Evolutionary conservation across 1,140 invertebrate species (phyloP), one percentile per base, ranked within the genome.

Genomic region (Akabosia matsudoensis): DNA sequence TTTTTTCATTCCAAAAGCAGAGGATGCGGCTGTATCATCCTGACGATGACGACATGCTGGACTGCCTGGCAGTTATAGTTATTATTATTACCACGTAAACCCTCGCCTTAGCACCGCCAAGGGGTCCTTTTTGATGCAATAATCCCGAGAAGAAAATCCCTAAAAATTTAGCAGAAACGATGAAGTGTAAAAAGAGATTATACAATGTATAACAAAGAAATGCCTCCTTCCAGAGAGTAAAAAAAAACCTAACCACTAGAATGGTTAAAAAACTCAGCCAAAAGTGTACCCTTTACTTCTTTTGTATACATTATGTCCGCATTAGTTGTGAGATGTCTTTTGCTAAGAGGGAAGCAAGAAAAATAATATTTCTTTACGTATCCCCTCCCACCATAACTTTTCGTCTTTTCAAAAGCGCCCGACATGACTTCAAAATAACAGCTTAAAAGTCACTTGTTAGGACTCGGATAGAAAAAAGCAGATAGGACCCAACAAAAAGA

Each of bases 101-200:
- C n/a, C 54, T 56, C n/a, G 7, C 18, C 18, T 45, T 45, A 7
- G 7, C 54, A 16, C 54, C 54, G 54, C 54, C 54, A 31, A 67
- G 61, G 61, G 61, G 7, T 31, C 3, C 2, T 4, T 67, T 67
- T 67, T 67, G 31, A 67, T 67, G 61, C 28, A 30, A 31, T 67
- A 67, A 67, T 67, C 61, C n/a, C 61, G 31, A 30, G 61, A 67
- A 67, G 61, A 7, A 31, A 67, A 30, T 24, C 54, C 54, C 24
- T 56, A 22, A n/a, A 56, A 56, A 56, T 56, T 67, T 67, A 67
- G 61, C 26, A 67, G 61, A 67, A 31, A 67, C 61, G 61, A 67
- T 67, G 61, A 67, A 67, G 61, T 67, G 61, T 67, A 67, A 67
- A 67, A 67, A 67, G 61, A 67, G 61, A 67, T 67, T 30, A 67